A percentile compares a stretch with the other conserved stretches of the same genome.
These are phyloP conservation scores for Selene dorsalis DNA, from an alignment of 2,797 vertebrate genomes.

Conservation along the genomic window DNA sequence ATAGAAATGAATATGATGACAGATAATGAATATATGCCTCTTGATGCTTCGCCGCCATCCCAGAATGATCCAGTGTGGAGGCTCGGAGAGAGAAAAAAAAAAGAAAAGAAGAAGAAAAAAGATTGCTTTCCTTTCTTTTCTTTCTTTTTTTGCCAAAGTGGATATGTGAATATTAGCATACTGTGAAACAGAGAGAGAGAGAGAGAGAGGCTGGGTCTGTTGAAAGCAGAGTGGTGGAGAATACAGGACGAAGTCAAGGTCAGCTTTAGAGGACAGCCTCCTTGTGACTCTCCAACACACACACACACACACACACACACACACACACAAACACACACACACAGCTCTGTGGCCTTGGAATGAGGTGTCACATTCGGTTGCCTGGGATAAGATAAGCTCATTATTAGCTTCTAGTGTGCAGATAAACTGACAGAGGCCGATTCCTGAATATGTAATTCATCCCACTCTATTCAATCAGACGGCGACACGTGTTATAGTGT, in stretches of 20 bases:
- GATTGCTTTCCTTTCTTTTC: slow-evolving; percentile 48
- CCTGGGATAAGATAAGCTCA: slow-evolving; percentile 70
- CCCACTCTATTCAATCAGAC: slow-evolving; percentile 64
- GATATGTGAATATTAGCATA: slow-evolving; percentile 75
- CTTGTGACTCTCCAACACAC: slow-evolving; percentile 33
- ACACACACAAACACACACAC: slow-evolving; percentile 30
- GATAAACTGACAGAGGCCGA: slow-evolving; percentile 69
- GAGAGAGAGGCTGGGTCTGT: slow-evolving; percentile 45
- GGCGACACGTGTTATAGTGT: slow-evolving; percentile 42
- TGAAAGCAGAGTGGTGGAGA: slow-evolving; percentile 60
- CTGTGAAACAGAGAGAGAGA: slow-evolving; percentile 25
- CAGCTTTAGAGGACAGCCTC: slow-evolving; percentile 67
- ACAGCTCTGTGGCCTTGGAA: slow-evolving; percentile 60
- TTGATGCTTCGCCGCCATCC: slow-evolving; percentile 78
- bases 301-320: slow-evolving; percentile 26
- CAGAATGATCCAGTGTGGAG: slow-evolving; percentile 75
- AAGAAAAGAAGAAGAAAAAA: neutral
- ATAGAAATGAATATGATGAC: slow-evolving; percentile 90
- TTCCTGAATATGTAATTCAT: slow-evolving; percentile 62
- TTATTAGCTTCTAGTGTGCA: slow-evolving; percentile 67
- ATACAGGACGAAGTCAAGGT: slow-evolving; percentile 80
- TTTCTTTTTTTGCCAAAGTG: slow-evolving; percentile 57
- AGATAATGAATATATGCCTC: slow-evolving; percentile 88
- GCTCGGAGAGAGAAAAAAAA: neutral
- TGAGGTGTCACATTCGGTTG: slow-evolving; percentile 78